Conservation (phyloP, 2,888 invertebrate species). For the Neocrepidodera transversa region DNA sequence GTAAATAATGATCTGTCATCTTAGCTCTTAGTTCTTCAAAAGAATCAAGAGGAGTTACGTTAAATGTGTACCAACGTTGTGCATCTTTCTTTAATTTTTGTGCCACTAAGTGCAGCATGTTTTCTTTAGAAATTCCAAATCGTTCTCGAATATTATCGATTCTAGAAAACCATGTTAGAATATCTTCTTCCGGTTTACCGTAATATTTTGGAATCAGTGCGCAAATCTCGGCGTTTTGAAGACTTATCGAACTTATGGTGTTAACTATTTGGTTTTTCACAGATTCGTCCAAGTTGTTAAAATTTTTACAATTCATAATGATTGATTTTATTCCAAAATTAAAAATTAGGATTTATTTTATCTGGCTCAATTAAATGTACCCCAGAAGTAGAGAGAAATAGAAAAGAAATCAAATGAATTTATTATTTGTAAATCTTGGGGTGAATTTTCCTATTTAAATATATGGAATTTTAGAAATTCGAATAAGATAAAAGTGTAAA, state of each 20-base stretch:
- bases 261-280: background rate
- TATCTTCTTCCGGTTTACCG: constrained; percentile 15
- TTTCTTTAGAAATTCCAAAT: background rate
- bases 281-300: no score
- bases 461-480: no score
- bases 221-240: constrained; percentile 15
- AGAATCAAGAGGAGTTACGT: background rate
- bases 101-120: background rate
- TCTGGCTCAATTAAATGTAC: no score
- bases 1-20: constrained; percentile 10
- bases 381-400: no score
- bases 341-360: no score
- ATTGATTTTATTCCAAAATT: no score
- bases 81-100: constrained; percentile 11
- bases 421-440: no score
- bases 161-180: constrained; percentile 9
- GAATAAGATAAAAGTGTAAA: no score
- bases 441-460: no score
- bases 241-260: background rate
- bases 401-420: no score
- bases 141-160: constrained; percentile 7
- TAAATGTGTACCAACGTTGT: background rate
- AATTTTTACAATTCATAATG: background rate
- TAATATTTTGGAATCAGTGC: constrained; percentile 15
- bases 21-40: constrained; percentile 10